Conservation (phyloP, 2,797 vertebrate species). For the Pseudochromis fuscus region DNA sequence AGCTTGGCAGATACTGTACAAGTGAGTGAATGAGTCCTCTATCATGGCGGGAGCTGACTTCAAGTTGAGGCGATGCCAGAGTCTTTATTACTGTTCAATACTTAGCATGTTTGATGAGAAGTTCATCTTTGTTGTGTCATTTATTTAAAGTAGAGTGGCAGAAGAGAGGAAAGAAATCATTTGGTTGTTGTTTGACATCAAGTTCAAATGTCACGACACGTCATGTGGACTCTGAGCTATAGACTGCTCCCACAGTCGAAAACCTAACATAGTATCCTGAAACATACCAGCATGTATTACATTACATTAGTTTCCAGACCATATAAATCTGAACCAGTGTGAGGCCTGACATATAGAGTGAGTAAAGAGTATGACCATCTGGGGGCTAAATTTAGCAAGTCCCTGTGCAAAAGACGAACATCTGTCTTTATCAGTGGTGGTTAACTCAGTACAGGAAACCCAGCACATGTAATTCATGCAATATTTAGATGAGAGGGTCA, state of each 20-base stretch:
- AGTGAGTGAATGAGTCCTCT: constrained; percentile 23
- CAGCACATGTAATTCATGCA: constrained; percentile 83
- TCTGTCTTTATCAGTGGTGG: constrained; percentile 79
- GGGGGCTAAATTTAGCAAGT: constrained; percentile 71
- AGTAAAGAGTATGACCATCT: constrained; percentile 53
- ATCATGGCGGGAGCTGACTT: constrained; percentile 9
- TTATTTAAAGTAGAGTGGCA: constrained; percentile 38
- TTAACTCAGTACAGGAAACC: constrained; percentile 77
- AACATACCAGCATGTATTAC: constrained; percentile 19
- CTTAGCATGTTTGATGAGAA: constrained; percentile 33
- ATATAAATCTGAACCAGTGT: constrained; percentile 26
- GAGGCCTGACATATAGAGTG: constrained; percentile 42
- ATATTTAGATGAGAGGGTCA: constrained; percentile 84
- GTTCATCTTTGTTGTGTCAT: constrained; percentile 50
- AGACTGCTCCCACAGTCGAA: constrained; percentile 14
- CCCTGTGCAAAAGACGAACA: constrained; percentile 71
- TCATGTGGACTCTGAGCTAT: constrained; percentile 8
- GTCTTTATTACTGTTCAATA: constrained; percentile 34
- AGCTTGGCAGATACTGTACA: constrained; percentile 29
- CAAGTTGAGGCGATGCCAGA: constrained; percentile 34
- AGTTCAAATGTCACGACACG: constrained; percentile 20
- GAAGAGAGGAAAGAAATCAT: constrained; percentile 9
- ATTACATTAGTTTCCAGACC: constrained; percentile 26
- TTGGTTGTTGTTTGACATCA: constrained; percentile 42
- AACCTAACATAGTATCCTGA: constrained; percentile 13